These are phyloP conservation scores for Cheirogaleus major DNA, from an alignment of 2,797 vertebrate genomes.

Conservation along the genomic window DNA sequence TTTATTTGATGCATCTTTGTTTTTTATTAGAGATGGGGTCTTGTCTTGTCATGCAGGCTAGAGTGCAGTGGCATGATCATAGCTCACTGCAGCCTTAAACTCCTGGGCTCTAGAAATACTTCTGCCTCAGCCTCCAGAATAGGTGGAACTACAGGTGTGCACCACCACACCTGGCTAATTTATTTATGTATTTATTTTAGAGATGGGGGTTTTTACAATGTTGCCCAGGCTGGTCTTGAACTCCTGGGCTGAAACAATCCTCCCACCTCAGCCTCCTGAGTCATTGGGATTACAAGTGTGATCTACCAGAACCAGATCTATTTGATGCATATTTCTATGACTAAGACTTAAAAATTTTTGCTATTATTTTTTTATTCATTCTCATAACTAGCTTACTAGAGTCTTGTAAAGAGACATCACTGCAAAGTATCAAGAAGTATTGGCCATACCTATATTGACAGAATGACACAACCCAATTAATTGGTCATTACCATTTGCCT, in stretches of 20 bases:
- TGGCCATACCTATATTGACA: not conserved
- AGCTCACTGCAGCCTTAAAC: not conserved
- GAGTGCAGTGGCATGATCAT: not conserved
- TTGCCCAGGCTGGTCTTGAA: not conserved
- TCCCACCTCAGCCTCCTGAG: not conserved
- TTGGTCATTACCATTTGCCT: not conserved
- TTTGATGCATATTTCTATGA: constrained; percentile 39
- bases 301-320: not conserved
- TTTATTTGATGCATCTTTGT: constrained; percentile 55
- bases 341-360: constrained; percentile 25
- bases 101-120: not conserved
- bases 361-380: not conserved
- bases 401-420: constrained; percentile 8
- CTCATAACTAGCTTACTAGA: constrained; percentile 9
- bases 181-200: not conserved
- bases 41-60: not conserved
- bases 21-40: not conserved
- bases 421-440: not conserved
- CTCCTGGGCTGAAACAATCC: not conserved
- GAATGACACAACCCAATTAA: not conserved
- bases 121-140: not conserved
- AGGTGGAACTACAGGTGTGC: not conserved
- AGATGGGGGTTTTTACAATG: rapidly evolving
- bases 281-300: not conserved
- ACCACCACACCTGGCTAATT: not conserved